Evolutionary conservation across 1,140 invertebrate species (phyloP), one percentile per base, ranked within the genome.

Genomic region (Diabrotica undecimpunctata): DNA sequence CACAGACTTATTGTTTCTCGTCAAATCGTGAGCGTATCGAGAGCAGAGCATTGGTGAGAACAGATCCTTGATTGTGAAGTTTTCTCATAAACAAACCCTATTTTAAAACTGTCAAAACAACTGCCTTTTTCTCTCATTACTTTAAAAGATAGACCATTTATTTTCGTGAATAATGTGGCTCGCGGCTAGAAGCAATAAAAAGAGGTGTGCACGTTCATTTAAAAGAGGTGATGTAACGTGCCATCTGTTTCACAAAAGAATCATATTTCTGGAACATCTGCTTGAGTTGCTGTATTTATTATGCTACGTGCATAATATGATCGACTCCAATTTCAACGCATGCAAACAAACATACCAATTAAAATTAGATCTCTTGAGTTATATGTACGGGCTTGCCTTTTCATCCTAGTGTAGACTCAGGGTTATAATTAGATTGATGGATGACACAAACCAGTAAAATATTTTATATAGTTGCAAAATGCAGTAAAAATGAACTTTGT

Each of bases 201-300:
- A 46, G 41, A n/a, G 41, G 41, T 46, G 41, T 46, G n/a, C n/a
- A 46, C n/a, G 8, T 46, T 46, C 8, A 46, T 10, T 46, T 10
- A 46, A 46, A 46, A 46, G n/a, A 46, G 41, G n/a, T 46, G 41
- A 46, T 46, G 41, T 46, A 46, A 46, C 41, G 41, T 6, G 41
- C 41, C 41, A 46, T 46, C 41, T 46, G 41, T 46, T 46, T 46
- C 41, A 46, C 41, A 46, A 46, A 46, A 46, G 41, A 46, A 46
- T 46, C 41, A 46, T 46, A 46, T 46, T 46, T 46, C 41, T 46
- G 41, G n/a, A 46, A 46, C 41, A 46, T 46, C 41, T 46, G 41
- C 41, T 10, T 6, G 41, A 46, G 8, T 46, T 46, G 41, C 41
- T n/a, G 25, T 25, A 25, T 25, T 25, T 25, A 25, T 25, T 25